Conservation (phyloP, 2,113 vertebrate genomes). For the Papio anubis region DNA sequence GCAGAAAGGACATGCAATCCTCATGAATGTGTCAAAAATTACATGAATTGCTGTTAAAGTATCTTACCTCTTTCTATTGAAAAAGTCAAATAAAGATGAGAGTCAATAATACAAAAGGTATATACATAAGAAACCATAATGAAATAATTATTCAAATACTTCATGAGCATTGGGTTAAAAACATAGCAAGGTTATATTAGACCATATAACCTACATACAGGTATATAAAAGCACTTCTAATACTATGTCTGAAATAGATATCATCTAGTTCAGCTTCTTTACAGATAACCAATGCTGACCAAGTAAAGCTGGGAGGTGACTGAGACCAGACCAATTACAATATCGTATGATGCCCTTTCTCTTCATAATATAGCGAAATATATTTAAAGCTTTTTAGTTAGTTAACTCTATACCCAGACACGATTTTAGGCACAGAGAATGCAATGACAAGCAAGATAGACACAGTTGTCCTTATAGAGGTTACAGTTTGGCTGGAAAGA, state of each 20-base stretch:
- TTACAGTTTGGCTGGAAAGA: not conserved
- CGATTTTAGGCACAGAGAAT: not conserved
- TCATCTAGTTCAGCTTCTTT: not conserved
- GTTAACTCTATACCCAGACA: not conserved
- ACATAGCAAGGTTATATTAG: not conserved
- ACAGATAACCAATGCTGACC: not conserved
- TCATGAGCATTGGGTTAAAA: not conserved
- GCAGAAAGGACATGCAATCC: not conserved
- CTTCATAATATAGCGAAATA: not conserved
- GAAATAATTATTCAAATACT: not conserved
- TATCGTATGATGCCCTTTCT: not conserved
- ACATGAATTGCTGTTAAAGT: not conserved
- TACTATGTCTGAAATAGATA: not conserved
- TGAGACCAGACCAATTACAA: not conserved
- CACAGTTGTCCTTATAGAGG: not conserved
- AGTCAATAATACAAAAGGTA: slow-evolving; percentile 9
- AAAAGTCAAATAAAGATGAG: not conserved
- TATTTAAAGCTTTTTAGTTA: not conserved
- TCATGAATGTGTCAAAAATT: not conserved
- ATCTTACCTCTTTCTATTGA: not conserved
- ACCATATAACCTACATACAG: not conserved
- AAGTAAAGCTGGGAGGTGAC: not conserved
- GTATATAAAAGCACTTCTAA: not conserved
- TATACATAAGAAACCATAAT: not conserved
- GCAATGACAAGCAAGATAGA: not conserved